Conservation (phyloP, 2,888 invertebrate genomes). For the Theretra japonica region DNA sequence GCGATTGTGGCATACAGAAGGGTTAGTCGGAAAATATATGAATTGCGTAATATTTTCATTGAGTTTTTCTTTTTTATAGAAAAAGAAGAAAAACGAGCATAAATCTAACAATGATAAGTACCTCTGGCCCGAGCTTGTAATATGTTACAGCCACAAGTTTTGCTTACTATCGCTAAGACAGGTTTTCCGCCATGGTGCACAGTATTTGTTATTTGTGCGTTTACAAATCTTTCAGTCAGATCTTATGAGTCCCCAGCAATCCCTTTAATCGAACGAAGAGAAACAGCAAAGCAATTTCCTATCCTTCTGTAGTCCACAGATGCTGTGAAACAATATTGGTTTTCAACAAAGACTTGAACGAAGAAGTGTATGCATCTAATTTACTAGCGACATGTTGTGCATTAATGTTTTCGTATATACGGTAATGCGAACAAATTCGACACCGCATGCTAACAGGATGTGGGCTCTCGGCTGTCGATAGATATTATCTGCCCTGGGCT, state of each 20-base stretch:
- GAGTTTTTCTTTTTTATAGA: too few relatives aligned
- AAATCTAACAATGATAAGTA: too few relatives aligned
- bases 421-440: neutral
- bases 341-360: conserved; percentile 16
- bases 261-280: neutral
- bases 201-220: too few relatives aligned
- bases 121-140: too few relatives aligned
- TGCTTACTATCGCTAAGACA: too few relatives aligned
- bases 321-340: conserved; percentile 8
- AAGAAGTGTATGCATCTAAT: conserved; percentile 11
- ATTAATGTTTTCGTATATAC: neutral
- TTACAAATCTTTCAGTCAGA: too few relatives aligned
- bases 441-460: conserved; percentile 1
- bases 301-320: neutral
- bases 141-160: too few relatives aligned
- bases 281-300: neutral
- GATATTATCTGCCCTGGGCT: neutral
- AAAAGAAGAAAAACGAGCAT: too few relatives aligned
- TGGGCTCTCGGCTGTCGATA: neutral
- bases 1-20: conserved; percentile 57
- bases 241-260: too few relatives aligned
- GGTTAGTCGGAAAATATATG: conserved; percentile 9
- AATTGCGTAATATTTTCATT: neutral
- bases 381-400: neutral
- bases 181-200: too few relatives aligned